Base-by-base conservation (phyloP, 1,140 invertebrate species). In the Lycorma delicatula region DNA sequence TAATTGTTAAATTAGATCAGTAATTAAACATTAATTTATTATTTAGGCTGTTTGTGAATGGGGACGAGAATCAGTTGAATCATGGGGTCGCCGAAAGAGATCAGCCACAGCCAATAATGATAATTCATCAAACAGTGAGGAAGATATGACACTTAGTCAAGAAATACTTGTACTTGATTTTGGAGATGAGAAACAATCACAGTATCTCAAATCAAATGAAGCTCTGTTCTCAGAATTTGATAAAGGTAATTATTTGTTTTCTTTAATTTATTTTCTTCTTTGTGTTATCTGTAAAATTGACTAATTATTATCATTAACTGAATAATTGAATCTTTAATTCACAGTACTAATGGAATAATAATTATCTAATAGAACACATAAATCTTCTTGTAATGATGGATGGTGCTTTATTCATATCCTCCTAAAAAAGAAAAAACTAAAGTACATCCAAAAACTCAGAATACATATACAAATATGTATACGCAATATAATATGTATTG, bases 111-210 rank as follows among this genome's bases (percentile, higher is more conserved):
- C 63, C 48, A 65, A 77, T 68, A 59, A 74, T 59, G 75, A 77
- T 49, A 81, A 78, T 29, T 81, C 78, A 64, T 70, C 61, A 49
- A 71, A 75, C 60, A 79, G 81, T 58, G 83, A 86, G 60, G 82
- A 86, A 44, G 89, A 94, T 69, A 93, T 94, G 88, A 94, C 91
- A 55, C 79, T 96, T 27, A 93, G 91, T 6, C 91, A 93, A 70
- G 92, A 96, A 73, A 94, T 95, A 68, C 74, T 95, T 3, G 91
- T 95, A 3, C 74, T 95, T 18, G 91, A 94, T 73, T 88, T 92
- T 66, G 89, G 89, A 22, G 91, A 93, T 73, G 88, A 93, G 48
- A 88, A 91, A 66, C 86, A 86, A 63, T 82, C 82, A 1, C 85
- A 89, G 48, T 89, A 85, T 70, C 76, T 89, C 28, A 84, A 85